Evolutionary conservation across 1,140 invertebrate species (phyloP).

Genomic region (Drosophila tsacasi): DNA sequence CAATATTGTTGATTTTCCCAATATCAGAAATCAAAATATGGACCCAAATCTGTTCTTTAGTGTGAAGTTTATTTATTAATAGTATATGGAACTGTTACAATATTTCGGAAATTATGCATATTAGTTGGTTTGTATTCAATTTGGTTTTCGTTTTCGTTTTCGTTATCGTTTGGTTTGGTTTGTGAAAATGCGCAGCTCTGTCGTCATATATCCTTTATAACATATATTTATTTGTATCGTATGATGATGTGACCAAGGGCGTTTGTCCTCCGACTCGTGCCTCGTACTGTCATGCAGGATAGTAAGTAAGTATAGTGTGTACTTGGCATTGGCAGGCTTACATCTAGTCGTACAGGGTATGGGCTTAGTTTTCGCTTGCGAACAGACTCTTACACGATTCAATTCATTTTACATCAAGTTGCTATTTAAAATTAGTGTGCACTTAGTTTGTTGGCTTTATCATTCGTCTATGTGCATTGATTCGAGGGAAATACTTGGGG

Average conservation of each 20-base stretch:
- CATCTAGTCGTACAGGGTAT: slow-evolving; percentile 45
- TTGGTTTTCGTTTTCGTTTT: slow-evolving; percentile 30
- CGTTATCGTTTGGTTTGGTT: slow-evolving; percentile 16
- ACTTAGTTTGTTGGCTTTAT: slow-evolving; percentile 48
- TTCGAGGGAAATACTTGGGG: slow-evolving; percentile 30
- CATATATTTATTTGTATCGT: slow-evolving; percentile 25
- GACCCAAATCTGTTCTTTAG: slow-evolving; percentile 15
- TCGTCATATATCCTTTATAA: slow-evolving; percentile 14
- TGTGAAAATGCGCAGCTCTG: slow-evolving; percentile 45
- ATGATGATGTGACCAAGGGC: slow-evolving; percentile 38
- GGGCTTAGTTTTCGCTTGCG: slow-evolving; percentile 3
- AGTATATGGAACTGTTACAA: slow-evolving; percentile 80
- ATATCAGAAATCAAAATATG: neutral
- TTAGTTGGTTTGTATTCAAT: slow-evolving; percentile 54
- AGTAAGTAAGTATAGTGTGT: slow-evolving; percentile 25
- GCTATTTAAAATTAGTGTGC: slow-evolving; percentile 50
- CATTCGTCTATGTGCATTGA: slow-evolving; percentile 52
- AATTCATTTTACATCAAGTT: slow-evolving; percentile 45
- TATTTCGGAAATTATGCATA: slow-evolving; percentile 64
- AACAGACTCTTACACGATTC: slow-evolving; percentile 26
- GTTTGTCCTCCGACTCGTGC: slow-evolving; percentile 21
- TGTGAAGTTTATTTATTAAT: slow-evolving; percentile 71
- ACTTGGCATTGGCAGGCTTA: slow-evolving; percentile 55
- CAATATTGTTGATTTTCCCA: neutral
- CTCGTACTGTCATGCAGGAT: slow-evolving; percentile 44